Conservation (phyloP, 2,888 invertebrate species). For the Phengaris alcon region DNA sequence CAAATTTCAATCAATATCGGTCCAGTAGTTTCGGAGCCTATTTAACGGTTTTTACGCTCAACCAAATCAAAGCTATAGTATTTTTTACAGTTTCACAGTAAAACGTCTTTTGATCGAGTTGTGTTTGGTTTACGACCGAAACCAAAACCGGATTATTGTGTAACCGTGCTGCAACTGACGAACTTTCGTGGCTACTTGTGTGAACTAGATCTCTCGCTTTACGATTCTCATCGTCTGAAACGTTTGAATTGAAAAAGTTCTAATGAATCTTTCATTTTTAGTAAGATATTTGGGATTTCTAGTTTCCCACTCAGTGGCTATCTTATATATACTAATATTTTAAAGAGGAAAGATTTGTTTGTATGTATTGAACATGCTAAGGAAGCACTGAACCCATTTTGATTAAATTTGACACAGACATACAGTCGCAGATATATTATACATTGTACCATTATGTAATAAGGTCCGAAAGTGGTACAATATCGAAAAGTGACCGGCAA, state of each 20-base stretch:
- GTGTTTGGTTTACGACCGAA: slow-evolving; percentile 9
- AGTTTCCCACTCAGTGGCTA: no score
- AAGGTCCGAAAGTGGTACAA: no score
- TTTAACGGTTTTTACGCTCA: neutral
- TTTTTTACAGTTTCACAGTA: neutral
- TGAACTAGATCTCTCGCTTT: slow-evolving; percentile 45
- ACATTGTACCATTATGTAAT: no score
- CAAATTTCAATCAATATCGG: no score
- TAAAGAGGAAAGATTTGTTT: no score
- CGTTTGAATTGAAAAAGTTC: slow-evolving; percentile 28
- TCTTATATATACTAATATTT: no score
- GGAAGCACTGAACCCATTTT: no score
- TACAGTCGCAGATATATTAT: no score
- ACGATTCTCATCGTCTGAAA: slow-evolving; percentile 49
- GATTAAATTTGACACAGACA: no score
- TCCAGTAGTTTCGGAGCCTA: no score
- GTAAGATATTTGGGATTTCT: neutral
- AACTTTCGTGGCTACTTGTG: slow-evolving; percentile 35
- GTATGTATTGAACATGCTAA: no score
- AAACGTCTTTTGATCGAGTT: neutral
- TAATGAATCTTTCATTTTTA: neutral
- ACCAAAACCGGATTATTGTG: neutral
- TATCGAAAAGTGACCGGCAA: no score
- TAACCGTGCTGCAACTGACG: slow-evolving; percentile 1
- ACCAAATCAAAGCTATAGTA: neutral